phyloP scores from a whole-genome alignment of 2,113 vertebrate genomes.

The Burhinus oedicnemus region DNA sequence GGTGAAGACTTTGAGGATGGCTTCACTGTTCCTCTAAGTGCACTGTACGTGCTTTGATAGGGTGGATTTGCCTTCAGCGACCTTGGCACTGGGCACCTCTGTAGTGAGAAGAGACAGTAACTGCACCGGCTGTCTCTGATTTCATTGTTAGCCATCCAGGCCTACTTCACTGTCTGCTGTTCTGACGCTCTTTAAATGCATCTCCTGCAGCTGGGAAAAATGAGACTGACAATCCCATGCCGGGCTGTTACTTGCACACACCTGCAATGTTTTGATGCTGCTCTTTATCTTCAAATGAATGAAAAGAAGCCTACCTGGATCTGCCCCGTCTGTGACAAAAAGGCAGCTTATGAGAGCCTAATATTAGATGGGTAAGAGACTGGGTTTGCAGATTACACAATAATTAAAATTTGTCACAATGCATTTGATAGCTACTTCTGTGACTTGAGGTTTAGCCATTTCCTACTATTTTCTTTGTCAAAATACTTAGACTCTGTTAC shows the following conservation, averaged over 20 bases:
- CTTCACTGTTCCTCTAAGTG: not conserved
- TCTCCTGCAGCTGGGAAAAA: constrained; percentile 90
- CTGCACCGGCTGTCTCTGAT: not conserved
- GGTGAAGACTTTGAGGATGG: not conserved
- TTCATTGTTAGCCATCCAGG: not conserved
- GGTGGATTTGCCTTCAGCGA: not conserved
- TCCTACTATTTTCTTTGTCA: not conserved
- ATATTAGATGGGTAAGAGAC: constrained; percentile 92
- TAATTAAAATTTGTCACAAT: not conserved
- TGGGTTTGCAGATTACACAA: not conserved
- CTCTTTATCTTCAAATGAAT: constrained; percentile 98
- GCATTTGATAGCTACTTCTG: not conserved
- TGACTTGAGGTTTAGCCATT: not conserved
- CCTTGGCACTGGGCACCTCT: not conserved
- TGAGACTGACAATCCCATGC: constrained; percentile 94
- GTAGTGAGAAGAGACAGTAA: not conserved
- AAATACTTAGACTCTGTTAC: not conserved
- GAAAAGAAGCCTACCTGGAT: constrained; percentile 99
- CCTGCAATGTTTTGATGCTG: constrained; percentile 97
- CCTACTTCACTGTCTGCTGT: not conserved
- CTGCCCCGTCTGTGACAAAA: constrained; percentile 98
- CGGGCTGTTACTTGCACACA: constrained; percentile 96
- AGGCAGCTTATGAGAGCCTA: constrained; percentile 93
- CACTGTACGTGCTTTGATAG: not conserved
- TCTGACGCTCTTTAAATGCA: not conserved